These are phyloP conservation scores for Hypanus sabinus DNA, from an alignment of 2,113 vertebrate genomes.

Conservation along the genomic window DNA sequence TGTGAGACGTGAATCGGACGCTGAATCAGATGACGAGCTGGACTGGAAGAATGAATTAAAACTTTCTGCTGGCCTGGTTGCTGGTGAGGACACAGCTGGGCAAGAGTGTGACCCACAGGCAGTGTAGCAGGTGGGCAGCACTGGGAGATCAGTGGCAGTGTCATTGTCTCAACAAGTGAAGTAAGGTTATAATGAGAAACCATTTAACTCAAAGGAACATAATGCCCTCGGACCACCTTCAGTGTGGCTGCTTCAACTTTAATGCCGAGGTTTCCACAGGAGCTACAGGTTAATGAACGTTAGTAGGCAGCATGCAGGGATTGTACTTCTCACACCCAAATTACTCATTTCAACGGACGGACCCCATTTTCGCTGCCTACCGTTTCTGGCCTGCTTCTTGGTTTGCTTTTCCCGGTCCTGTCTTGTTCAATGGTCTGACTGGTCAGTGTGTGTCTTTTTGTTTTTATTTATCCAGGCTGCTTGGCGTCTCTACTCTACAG, in stretches of 20 bases:
- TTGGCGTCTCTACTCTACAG: constrained; percentile 92
- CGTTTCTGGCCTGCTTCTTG: background rate
- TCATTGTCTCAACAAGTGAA: background rate
- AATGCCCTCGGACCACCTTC: background rate
- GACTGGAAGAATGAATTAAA: background rate
- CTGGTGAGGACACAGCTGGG: background rate
- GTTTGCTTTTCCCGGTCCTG: background rate
- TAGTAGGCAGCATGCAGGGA: too few relatives aligned
- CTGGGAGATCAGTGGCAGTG: background rate
- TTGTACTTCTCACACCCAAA: too few relatives aligned
- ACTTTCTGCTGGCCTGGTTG: background rate
- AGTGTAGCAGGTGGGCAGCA: background rate
- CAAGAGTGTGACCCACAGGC: background rate
- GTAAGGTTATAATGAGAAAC: background rate
- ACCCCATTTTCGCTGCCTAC: background rate
- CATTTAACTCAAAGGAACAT: background rate
- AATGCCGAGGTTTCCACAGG: background rate
- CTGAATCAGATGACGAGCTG: background rate
- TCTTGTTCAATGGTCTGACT: constrained; percentile 18
- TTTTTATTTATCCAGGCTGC: constrained; percentile 65
- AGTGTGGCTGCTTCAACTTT: background rate
- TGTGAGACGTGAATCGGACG: background rate
- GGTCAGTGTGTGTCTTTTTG: constrained; percentile 33
- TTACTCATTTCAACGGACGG: too few relatives aligned
- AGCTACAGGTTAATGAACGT: background rate